Base-by-base conservation (phyloP, 2,888 invertebrate genomes). In the Microplitis manilae region DNA sequence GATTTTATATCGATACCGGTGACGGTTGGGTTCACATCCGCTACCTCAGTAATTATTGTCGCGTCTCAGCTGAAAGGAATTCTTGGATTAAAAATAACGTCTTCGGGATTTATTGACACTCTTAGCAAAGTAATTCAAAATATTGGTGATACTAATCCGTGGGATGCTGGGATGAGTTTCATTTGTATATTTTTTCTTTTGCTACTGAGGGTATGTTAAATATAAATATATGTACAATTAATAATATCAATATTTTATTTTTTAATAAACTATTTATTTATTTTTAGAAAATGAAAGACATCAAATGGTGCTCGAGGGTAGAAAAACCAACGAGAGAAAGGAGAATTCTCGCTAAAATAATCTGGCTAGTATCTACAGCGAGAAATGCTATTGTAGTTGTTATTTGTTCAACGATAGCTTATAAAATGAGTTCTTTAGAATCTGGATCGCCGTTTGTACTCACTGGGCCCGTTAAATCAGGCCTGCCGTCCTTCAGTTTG, bases 1-100 rank as follows among this genome's bases (percentile, higher is more conserved):
- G 96, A 97, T 88, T 96, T 97, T 86, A 97, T 97, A 86, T 97
- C 97, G 0, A 93, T 96, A 81, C 97, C 97, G 0, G 96, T 96
- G 6, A 96, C 96, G 0, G 95, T 96, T 13, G 96, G 96, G 0
- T 97, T 97, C 87, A 97, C 97, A 1, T 96, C 97, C 6, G 97
- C 97, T 0, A 97, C 97, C 0, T 97, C 97, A 59, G 94, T 97
- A 62, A 97, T 97, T 80, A 97, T 97, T 77, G 96, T 95, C 4
- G 94, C 94, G 15, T 96, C 96, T 0, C 97, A 97, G 89, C 90
- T 97, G 1, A 96, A 96, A 85, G 92, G 93, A 67, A 89, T 95
- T 20, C 89, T 96, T 41, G 96, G 96, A 0, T 87, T 96, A 20
- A 92, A 93, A 82, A 95, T 96, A 80, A 92, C 93, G 39, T 93